Base-by-base conservation (phyloP, 1,140 invertebrate genomes). In the Neodiprion fabricii region DNA sequence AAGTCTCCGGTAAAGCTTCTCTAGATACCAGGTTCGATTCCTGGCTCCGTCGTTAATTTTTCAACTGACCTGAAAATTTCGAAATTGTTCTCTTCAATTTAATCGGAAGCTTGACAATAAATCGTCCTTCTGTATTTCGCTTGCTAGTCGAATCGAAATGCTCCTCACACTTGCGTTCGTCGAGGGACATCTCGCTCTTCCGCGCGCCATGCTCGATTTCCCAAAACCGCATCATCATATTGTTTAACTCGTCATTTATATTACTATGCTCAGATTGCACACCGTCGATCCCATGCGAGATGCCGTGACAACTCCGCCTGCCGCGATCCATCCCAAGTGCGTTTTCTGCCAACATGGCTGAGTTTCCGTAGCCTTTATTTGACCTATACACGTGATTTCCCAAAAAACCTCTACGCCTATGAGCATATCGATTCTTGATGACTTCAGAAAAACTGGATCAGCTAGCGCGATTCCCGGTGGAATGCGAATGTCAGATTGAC, bases 331-430 rank as follows among this genome's bases (percentile, higher is more conserved):
- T 1, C 70, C 70, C 9, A 71, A 21, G 7, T 48, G 70, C 9
- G 70, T 71, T 28, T 71, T 71, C 61, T 71, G 70, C 70, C 70
- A 71, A 48, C 47, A 71, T 47, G 70, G 70, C 23, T 71, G 40
- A 14, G 5, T 49, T 71, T 71, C 70, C 21, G 48, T 71, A 21
- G 70, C 70, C 47, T 71, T 50, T 48, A 71, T 71, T 48, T 71
- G 70, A 10, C 70, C 28, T 71, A 50, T 48, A 21, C 47, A 71
- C 9, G 47, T 71, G 70, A 71, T 48, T 8, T 71, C 70, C 70
- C 40, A 71, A 50, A 71, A 71, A 9, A 40, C 28, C 47, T 71
- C 40, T 47, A 71, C 70, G 14, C 0, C 70, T 12, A 71, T 7
- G 1, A 71, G 70, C 70, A 71, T 71, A 50, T 71, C 47, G 2